phyloP scores from a whole-genome alignment of 2,113 vertebrate genomes.

The Silurus meridionalis region DNA sequence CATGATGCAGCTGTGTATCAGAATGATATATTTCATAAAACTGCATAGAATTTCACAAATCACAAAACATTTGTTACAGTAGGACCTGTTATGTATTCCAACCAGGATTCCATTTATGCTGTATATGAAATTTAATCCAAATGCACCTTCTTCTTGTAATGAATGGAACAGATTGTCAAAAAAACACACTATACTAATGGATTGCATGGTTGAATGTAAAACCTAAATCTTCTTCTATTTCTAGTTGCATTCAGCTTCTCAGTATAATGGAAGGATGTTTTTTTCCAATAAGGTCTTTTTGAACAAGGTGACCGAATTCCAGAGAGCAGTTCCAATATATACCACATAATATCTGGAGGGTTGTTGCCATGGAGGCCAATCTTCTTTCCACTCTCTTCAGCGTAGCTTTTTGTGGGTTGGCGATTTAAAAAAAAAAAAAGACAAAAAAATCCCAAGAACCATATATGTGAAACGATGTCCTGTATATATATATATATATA shows the following conservation, averaged over 20 bases:
- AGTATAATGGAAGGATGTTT: conserved; percentile 13
- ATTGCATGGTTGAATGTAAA: neutral
- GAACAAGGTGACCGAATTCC: conserved; percentile 17
- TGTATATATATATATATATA: no score
- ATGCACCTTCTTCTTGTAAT: neutral
- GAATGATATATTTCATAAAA: neutral
- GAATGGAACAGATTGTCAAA: neutral
- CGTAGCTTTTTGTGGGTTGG: neutral
- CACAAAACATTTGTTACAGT: neutral
- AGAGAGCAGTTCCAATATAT: conserved; percentile 18
- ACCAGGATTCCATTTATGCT: neutral
- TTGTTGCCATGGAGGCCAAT: conserved; percentile 29
- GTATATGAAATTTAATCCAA: neutral
- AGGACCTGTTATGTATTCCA: neutral
- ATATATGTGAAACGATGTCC: neutral
- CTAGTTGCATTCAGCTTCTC: neutral
- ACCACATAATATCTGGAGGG: neutral
- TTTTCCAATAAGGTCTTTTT: neutral
- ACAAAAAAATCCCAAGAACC: neutral
- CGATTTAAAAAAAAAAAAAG: conserved; percentile 7
- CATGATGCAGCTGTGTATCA: neutral
- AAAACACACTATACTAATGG: conserved; percentile 15
- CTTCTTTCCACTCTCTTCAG: conserved; percentile 3
- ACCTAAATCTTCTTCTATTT: neutral
- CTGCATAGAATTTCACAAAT: neutral